Evolutionary conservation across 1,140 invertebrate species (phyloP).

Genomic region (Orius laevigatus): DNA sequence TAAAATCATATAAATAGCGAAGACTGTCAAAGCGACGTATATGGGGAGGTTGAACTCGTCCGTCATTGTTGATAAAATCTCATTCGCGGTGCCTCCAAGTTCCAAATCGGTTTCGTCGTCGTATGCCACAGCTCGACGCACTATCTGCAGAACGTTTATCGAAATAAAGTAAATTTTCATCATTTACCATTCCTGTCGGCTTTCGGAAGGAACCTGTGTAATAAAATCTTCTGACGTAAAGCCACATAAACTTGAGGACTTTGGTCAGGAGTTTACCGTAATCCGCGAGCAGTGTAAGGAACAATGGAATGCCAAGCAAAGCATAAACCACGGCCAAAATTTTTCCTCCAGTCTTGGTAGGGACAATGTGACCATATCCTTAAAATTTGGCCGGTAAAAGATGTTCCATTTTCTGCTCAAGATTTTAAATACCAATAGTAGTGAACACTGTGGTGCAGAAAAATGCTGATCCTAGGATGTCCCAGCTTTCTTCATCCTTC

Average conservation of each 20-base stretch:
- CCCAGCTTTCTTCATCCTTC: not conserved
- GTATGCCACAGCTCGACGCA: too few species aligned
- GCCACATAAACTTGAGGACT: conserved; percentile 85
- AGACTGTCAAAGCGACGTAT: conserved; percentile 62
- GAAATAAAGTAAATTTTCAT: too few species aligned
- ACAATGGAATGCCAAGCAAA: conserved; percentile 86
- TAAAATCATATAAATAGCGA: conserved; percentile 68
- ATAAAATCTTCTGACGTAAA: conserved; percentile 69
- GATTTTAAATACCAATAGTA: not conserved
- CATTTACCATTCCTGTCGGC: conserved; percentile 33
- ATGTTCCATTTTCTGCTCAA: not conserved
- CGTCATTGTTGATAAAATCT: conserved; percentile 29
- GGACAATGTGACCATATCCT: conserved; percentile 91
- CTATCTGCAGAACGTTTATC: too few species aligned
- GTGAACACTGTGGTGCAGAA: too few species aligned
- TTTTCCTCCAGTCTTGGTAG: conserved; percentile 65
- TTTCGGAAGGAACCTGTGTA: conserved; percentile 69
- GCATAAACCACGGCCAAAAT: conserved; percentile 85
- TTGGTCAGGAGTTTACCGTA: conserved; percentile 84
- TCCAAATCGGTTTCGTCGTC: too few species aligned
- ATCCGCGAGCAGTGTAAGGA: conserved; percentile 79
- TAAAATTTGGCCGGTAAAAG: conserved; percentile 18
- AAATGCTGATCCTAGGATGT: not conserved
- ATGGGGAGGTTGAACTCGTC: conserved; percentile 89
- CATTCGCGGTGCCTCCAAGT: not conserved